Conservation (phyloP, 2,888 invertebrate genomes). For the Bellardia pandia region DNA sequence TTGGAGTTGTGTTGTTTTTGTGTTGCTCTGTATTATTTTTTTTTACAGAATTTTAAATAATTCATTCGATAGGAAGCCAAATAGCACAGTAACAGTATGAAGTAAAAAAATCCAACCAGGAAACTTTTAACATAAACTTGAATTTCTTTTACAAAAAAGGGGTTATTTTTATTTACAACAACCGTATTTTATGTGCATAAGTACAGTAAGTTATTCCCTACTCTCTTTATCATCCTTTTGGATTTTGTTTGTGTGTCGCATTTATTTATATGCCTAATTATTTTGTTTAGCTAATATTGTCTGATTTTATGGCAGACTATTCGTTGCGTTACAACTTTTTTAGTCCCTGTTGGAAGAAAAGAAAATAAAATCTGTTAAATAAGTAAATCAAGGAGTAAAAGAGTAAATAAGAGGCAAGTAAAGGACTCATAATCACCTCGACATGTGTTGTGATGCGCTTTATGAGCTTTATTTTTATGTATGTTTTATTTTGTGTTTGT, state of each 20-base stretch:
- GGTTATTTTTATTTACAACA: constrained; percentile 15
- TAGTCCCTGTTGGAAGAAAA: not conserved
- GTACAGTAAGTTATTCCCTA: constrained; percentile 25
- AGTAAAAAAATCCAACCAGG: constrained; percentile 12
- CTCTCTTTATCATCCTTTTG: constrained; percentile 22
- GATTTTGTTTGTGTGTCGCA: not conserved
- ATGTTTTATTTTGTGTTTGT: not conserved
- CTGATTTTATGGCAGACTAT: constrained; percentile 38
- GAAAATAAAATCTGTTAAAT: not conserved
- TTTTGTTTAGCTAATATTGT: constrained; percentile 55
- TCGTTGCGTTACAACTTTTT: not conserved
- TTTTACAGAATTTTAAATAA: constrained; percentile 40
- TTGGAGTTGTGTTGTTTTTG: constrained; percentile 62
- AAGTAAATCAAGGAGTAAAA: constrained; percentile 1
- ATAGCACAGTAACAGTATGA: not conserved
- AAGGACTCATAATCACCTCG: constrained; percentile 40
- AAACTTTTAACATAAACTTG: constrained; percentile 44
- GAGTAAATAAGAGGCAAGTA: not conserved
- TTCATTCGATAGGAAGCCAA: constrained; percentile 26
- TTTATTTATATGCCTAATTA: constrained; percentile 59
- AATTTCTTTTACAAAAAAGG: constrained; percentile 38
- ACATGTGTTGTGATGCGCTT: constrained; percentile 49
- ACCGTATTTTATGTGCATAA: constrained; percentile 14
- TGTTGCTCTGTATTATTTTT: constrained; percentile 31
- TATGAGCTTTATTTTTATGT: not conserved